A percentile compares a stretch with the other conserved stretches of the same genome.
phyloP scores from a whole-genome alignment of 2,113 vertebrate genomes.

The Orthonyx spaldingii region DNA sequence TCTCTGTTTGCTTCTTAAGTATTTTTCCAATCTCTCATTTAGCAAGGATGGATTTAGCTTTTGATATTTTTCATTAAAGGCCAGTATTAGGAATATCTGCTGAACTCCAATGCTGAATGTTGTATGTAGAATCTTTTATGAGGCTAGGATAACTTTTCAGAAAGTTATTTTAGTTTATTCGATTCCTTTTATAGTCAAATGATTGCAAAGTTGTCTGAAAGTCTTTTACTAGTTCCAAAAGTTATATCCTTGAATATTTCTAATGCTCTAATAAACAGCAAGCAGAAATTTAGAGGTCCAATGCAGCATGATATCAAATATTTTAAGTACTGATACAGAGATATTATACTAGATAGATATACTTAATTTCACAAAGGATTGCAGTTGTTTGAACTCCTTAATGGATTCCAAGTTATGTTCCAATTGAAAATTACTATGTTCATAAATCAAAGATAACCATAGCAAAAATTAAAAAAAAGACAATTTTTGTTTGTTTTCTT shows the following conservation, averaged over 20 bases:
- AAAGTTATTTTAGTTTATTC: not conserved
- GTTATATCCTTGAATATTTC: not conserved
- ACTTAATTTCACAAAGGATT: not conserved
- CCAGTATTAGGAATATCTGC: not conserved
- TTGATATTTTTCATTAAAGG: not conserved
- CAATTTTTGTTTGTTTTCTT: not conserved
- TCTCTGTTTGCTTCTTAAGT: not conserved
- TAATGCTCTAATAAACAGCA: not conserved
- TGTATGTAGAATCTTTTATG: not conserved
- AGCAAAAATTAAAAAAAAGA: not conserved
- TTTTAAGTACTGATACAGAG: not conserved
- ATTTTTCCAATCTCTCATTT: not conserved
- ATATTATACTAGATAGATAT: not conserved
- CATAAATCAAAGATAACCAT: not conserved
- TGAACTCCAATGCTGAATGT: not conserved
- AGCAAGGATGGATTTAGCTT: not conserved
- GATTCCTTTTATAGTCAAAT: not conserved
- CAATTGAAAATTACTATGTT: not conserved
- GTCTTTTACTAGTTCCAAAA: not conserved
- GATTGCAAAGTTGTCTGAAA: not conserved
- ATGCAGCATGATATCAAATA: not conserved
- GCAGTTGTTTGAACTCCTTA: not conserved
- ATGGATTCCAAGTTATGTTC: not conserved
- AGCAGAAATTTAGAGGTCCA: not conserved
- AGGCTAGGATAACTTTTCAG: not conserved